Evolutionary conservation across 1,140 invertebrate genomes (phyloP).

Genomic region (Manduca sexta): DNA sequence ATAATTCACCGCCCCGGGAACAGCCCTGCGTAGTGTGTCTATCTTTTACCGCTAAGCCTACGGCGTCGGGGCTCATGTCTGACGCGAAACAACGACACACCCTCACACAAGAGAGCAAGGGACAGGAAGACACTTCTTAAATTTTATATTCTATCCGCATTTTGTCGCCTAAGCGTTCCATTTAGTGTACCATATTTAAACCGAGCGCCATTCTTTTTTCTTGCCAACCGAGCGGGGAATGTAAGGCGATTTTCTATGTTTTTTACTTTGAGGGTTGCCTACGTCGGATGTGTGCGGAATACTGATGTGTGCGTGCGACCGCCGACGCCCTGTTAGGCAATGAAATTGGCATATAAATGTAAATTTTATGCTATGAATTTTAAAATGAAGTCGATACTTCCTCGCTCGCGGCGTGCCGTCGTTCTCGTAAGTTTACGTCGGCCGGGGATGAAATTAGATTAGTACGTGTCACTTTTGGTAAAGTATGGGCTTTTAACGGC

Average conservation of each 20-base stretch:
- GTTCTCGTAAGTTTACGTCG: slow-evolving; percentile 55
- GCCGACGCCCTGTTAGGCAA: slow-evolving; percentile 65
- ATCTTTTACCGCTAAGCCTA: slow-evolving; percentile 71
- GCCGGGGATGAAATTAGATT: slow-evolving; percentile 64
- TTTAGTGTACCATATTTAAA: slow-evolving; percentile 73
- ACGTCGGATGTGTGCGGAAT: slow-evolving; percentile 54
- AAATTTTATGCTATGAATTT: slow-evolving; percentile 74
- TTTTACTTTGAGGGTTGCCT: slow-evolving; percentile 47
- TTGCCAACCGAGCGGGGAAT: slow-evolving; percentile 52
- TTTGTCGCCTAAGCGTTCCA: slow-evolving; percentile 72
- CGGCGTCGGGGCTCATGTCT: slow-evolving; percentile 59
- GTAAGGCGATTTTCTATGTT: slow-evolving; percentile 59
- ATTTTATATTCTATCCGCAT: slow-evolving; percentile 73
- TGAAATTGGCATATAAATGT: slow-evolving; percentile 74
- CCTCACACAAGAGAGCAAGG: slow-evolving; percentile 26
- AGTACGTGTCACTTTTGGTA: slow-evolving; percentile 51
- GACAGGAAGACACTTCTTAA: slow-evolving; percentile 49
- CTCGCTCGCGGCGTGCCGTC: slow-evolving; percentile 42
- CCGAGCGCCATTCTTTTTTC: slow-evolving; percentile 61
- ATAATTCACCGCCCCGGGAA: slow-evolving; percentile 37
- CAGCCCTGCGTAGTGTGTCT: slow-evolving; percentile 61
- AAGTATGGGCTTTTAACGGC: slow-evolving; percentile 55
- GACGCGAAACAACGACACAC: slow-evolving; percentile 40
- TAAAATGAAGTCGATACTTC: slow-evolving; percentile 72
- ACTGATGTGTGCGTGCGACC: slow-evolving; percentile 67